Evolutionary conservation across 2,113 vertebrate genomes (phyloP), one percentile per base, ranked within the genome.

Genomic region (Globicephala melas): DNA sequence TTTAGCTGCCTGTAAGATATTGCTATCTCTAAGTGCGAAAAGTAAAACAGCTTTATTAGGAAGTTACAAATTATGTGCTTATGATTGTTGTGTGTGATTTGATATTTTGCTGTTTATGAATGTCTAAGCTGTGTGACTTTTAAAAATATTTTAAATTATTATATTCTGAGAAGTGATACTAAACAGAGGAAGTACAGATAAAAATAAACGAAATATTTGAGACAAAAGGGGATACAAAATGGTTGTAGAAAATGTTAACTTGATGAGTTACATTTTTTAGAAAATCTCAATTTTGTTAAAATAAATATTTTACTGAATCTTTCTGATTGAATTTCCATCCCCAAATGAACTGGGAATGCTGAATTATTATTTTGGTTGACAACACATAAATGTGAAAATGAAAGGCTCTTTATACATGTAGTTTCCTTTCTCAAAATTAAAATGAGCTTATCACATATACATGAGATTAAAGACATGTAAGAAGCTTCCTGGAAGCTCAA

Each of bases 391-490:
- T 86, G 13, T 60, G 36, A 95, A 94, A 93, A 86, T 67, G 33
- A 96, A 85, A 87, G 23, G 0, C 12, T 67, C 28, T 84, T 60
- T 25, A 58, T 91, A 38, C 9, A 83, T 91, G 84, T 94, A 82
- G 65, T 84, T 93, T 94, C 7, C 21, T 85, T 89, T 89, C 26
- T 44, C 6, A 96, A 93, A 93, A 94, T 14, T 80, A 95, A 93
- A 91, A 94, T 31, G 80, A 60, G 17, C 38, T 79, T 67, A 97
- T 86, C 11, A 41, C 12, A 63, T 82, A 71, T 38, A 8, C 36
- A 68, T 25, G 4, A 92, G 47, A 97, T 92, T 89, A 94, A 96
- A 94, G 71, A 82, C 17, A 21, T 82, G 8, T 50, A 82, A 90
- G 28, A 93, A 96, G 6, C 50, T 91, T 65, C 38, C 41, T 63